These are phyloP conservation scores for Thaumetopoea pityocampa DNA, from an alignment of 1,140 invertebrate genomes.

Conservation along the genomic window DNA sequence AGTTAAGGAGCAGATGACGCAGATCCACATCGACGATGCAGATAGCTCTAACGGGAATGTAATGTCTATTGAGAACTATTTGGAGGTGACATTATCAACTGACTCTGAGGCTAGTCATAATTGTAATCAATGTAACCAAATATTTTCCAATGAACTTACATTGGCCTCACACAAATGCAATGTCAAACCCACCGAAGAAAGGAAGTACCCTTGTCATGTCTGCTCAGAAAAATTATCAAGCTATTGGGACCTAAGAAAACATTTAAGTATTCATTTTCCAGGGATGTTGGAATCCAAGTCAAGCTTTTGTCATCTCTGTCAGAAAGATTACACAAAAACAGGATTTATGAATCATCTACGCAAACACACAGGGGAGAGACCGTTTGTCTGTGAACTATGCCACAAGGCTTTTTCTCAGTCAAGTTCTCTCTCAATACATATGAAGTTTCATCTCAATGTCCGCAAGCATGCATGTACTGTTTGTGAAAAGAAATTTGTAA, in stretches of 20 bases:
- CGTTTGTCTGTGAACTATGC: slow-evolving; percentile 80
- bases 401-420: slow-evolving; percentile 79
- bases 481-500: slow-evolving; percentile 79
- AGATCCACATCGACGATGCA: slow-evolving; percentile 52
- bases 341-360: slow-evolving; percentile 83
- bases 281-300: slow-evolving; percentile 75
- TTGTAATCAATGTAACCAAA: slow-evolving; percentile 69
- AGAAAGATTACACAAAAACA: slow-evolving; percentile 75
- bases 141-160: slow-evolving; percentile 63
- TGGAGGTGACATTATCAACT: slow-evolving; percentile 72
- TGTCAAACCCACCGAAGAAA: slow-evolving; percentile 63
- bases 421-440: slow-evolving; percentile 78
- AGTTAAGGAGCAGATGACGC: slow-evolving; percentile 46
- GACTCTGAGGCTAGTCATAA: slow-evolving; percentile 72
- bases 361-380: slow-evolving; percentile 91
- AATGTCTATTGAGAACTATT: slow-evolving; percentile 74
- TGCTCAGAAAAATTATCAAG: slow-evolving; percentile 72
- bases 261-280: slow-evolving; percentile 72
- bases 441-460: slow-evolving; percentile 80
- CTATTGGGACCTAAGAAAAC: slow-evolving; percentile 73
- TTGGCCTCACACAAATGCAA: slow-evolving; percentile 60
- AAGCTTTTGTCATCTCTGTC: slow-evolving; percentile 73
- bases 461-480: slow-evolving; percentile 73
- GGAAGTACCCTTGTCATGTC: slow-evolving; percentile 72
- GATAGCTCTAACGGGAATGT: slow-evolving; percentile 71